Evolutionary conservation across 2,797 vertebrate genomes (phyloP).

Genomic region (Xyrichtys novacula): DNA sequence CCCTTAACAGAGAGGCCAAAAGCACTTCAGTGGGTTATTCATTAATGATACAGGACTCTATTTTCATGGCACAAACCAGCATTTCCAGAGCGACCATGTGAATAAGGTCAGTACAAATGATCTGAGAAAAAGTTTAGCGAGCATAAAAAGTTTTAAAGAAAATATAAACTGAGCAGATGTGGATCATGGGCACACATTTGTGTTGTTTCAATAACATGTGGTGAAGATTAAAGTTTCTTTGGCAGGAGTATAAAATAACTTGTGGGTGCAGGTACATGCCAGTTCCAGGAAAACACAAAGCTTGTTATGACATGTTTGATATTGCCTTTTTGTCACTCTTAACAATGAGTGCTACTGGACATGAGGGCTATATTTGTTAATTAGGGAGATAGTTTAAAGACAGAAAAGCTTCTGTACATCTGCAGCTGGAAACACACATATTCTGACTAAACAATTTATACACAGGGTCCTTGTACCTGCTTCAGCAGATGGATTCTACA

Average conservation of each 20-base stretch:
- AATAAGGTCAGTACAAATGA: constrained; percentile 14
- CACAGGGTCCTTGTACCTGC: too few relatives aligned
- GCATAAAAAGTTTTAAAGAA: constrained; percentile 1
- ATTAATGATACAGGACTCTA: constrained; percentile 29
- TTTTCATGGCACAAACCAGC: constrained; percentile 28
- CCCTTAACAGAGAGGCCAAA: constrained; percentile 34
- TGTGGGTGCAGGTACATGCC: not conserved
- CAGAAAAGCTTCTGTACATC: too few relatives aligned
- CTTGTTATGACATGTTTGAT: not conserved
- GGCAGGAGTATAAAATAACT: constrained; percentile 11
- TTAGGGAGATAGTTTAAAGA: not conserved
- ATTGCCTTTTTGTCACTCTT: not conserved
- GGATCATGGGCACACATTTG: constrained; percentile 20
- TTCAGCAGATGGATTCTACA: too few relatives aligned
- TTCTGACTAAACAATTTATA: too few relatives aligned
- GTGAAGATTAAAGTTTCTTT: too few relatives aligned
- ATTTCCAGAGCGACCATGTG: constrained; percentile 1
- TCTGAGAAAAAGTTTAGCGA: not conserved
- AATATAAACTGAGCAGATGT: constrained; percentile 22
- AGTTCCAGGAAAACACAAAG: constrained; percentile 1
- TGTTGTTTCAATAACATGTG: not conserved
- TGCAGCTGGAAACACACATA: too few relatives aligned
- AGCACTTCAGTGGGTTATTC: constrained; percentile 45
- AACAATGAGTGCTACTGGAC: not conserved
- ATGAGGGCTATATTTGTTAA: not conserved